Base-by-base conservation (phyloP, 2,888 invertebrate species). In the Phaonia tiefii region DNA sequence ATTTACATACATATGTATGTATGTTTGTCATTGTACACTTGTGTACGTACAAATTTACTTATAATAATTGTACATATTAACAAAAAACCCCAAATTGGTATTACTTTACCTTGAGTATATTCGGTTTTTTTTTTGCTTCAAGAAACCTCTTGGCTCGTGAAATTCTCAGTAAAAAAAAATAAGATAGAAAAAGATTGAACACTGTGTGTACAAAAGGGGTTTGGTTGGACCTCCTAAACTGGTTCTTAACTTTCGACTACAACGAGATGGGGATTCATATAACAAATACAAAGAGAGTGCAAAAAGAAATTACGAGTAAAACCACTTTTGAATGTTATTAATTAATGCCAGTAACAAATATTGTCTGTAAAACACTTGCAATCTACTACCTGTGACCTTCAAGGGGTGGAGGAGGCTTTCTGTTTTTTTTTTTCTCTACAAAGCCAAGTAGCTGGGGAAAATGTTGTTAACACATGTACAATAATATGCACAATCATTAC, bases 181-280 rank as follows among this genome's bases (percentile, higher is more conserved):
- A 31, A 1, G 1, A 49, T 22, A 51, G 15, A 25, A 58, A 58
- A 31, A 37, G 31, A 60, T 37, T 8, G 7, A 22, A 49, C 49
- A 20, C n/a, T n/a, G n/a, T 54, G 22, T 54, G 22, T 31, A 25
- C 25, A 22, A 13, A 20, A 2, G 11, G 42, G 63, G 22, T 51
- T 31, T 69, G 20, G 58, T n/a, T n/a, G n/a, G 54, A 65, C 56
- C 60, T 26, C n/a, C 20, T 63, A 75, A 81, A 81, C 75, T 56
- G 72, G 78, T 78, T 81, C 49, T 39, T 13, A 1, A 63, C n/a
- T 77, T 77, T 46, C 65, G 46, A 39, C 17, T 15, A 60, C 10
- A 60, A 13, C 37, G 1, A 31, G 7, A n/a, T 56, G 10, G 2
- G 25, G n/a, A 56, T 37, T 15, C 1, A 5, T 26, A 26, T 5